Evolutionary conservation across 2,797 vertebrate genomes (phyloP).

Genomic region (Austrolebias charrua): DNA sequence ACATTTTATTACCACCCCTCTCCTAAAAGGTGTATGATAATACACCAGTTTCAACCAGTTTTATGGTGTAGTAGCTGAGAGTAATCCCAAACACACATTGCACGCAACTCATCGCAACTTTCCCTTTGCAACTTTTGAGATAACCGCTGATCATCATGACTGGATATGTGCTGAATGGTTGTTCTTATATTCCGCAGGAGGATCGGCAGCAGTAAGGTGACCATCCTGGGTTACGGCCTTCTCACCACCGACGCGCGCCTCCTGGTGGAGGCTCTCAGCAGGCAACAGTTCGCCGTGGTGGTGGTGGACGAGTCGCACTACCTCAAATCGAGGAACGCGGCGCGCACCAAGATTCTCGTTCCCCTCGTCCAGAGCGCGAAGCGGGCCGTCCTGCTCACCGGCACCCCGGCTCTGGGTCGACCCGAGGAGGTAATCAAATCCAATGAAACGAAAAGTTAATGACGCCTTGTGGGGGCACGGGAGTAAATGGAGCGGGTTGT

Average conservation of each 20-base stretch:
- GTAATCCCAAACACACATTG: no score
- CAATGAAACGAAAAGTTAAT: constrained; percentile 19
- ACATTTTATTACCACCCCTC: no score
- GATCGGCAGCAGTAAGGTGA: constrained; percentile 88
- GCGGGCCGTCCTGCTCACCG: constrained; percentile 90
- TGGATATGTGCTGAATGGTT: background rate
- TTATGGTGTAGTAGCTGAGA: no score
- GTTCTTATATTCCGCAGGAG: constrained; percentile 70
- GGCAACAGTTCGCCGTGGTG: constrained; percentile 85
- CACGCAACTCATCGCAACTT: no score
- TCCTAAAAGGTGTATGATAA: no score
- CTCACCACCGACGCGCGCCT: constrained; percentile 85
- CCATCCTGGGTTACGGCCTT: constrained; percentile 90
- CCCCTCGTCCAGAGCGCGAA: constrained; percentile 88
- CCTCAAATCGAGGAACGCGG: constrained; percentile 91
- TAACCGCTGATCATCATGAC: no score
- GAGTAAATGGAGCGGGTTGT: constrained; percentile 10
- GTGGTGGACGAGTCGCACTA: constrained; percentile 96
- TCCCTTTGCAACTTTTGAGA: no score
- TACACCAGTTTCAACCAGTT: no score
- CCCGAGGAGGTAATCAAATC: constrained; percentile 90
- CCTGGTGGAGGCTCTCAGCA: constrained; percentile 82
- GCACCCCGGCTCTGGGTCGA: constrained; percentile 93
- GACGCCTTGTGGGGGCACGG: background rate
- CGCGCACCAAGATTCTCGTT: constrained; percentile 87